Percentiles rank a stretch among this genome's conserved stretches.
phyloP scores from a whole-genome alignment of 2,797 vertebrate species.

The Eulemur mongoz region DNA sequence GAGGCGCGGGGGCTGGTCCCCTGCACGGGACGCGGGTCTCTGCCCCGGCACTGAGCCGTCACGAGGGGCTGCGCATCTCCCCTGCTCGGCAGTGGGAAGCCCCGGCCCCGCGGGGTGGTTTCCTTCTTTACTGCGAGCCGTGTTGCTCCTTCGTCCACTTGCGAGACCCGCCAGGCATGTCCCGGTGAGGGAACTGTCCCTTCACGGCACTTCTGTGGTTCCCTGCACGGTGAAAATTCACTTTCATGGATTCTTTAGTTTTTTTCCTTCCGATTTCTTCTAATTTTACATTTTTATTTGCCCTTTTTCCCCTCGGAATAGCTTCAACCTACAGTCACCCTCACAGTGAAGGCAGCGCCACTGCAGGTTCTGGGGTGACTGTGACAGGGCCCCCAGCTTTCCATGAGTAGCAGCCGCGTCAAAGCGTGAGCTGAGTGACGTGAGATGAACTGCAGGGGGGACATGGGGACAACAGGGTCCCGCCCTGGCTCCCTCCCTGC shows the following conservation, averaged over 20 bases:
- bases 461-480: no score
- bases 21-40: conserved; percentile 75
- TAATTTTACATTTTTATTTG: neutral
- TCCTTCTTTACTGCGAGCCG: conserved; percentile 30
- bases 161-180: conserved; percentile 30
- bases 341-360: rapidly evolving
- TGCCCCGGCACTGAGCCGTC: conserved; percentile 16
- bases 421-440: rapidly evolving
- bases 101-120: neutral
- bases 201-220: rapidly evolving
- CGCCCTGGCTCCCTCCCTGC: neutral
- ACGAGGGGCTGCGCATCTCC: conserved; percentile 57
- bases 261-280: neutral
- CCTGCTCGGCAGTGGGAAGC: neutral
- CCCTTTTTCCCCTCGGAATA: neutral
- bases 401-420: rapidly evolving
- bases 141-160: neutral
- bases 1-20: neutral
- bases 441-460: neutral
- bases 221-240: neutral
- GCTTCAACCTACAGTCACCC: rapidly evolving
- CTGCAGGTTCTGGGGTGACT: neutral
- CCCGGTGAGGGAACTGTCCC: neutral
- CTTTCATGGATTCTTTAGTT: no score
- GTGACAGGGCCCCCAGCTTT: rapidly evolving